Conservation (phyloP, 2,888 invertebrate species). For the Synergus itoensis region DNA sequence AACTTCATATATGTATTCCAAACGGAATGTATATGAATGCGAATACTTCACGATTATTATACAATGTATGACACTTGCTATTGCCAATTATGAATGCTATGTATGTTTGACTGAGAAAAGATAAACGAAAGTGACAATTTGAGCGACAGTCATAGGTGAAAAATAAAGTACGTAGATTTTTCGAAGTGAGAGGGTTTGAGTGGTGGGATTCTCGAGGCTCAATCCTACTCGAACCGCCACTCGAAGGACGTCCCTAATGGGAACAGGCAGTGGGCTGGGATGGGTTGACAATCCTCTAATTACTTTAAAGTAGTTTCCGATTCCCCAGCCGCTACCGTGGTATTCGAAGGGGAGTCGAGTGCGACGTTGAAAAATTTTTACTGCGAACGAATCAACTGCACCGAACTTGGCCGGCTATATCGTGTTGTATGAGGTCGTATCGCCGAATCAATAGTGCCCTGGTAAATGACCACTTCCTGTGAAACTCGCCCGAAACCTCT, state of each 20-base stretch:
- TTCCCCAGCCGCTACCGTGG: conserved; percentile 58
- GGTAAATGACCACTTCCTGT: conserved; percentile 41
- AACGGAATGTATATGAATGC: no score
- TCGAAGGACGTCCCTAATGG: conserved; percentile 68
- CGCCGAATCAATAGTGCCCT: conserved; percentile 37
- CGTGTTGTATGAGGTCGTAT: conserved; percentile 38
- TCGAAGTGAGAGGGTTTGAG: conserved; percentile 37
- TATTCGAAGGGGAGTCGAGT: conserved; percentile 50
- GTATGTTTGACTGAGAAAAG: background rate
- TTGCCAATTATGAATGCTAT: background rate
- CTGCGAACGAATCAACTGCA: conserved; percentile 41
- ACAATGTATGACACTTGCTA: no score
- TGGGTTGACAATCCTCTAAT: conserved; percentile 76
- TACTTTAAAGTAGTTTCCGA: conserved; percentile 76
- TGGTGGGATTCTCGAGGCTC: conserved; percentile 45
- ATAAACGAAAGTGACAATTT: conserved; percentile 7
- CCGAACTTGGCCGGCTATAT: conserved; percentile 18
- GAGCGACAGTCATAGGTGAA: background rate
- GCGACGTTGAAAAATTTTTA: conserved; percentile 51
- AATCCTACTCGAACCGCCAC: conserved; percentile 52
- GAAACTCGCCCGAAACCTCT: conserved; percentile 17
- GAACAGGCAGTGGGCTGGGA: conserved; percentile 67
- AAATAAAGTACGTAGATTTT: conserved; percentile 31
- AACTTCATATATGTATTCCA: no score
- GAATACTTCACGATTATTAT: no score